These are phyloP conservation scores for Epistrophella euchroma DNA, from an alignment of 2,888 invertebrate genomes.

Conservation along the genomic window DNA sequence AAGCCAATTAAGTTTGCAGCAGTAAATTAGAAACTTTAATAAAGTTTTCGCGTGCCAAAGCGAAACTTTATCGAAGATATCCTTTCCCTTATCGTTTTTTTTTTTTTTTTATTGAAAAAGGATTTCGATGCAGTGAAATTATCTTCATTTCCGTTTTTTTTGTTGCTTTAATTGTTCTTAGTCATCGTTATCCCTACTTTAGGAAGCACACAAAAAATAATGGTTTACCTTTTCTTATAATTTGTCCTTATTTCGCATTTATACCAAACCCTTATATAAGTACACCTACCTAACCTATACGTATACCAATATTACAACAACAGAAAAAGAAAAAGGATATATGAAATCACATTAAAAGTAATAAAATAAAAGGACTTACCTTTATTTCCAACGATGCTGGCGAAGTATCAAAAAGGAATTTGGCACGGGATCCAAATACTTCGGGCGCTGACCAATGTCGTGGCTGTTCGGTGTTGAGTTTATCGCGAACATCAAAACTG, in stretches of 20 bases:
- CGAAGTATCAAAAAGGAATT: slow-evolving; percentile 91
- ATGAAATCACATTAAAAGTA: slow-evolving; percentile 32
- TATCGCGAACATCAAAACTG: slow-evolving; percentile 95
- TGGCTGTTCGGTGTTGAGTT: slow-evolving; percentile 89
- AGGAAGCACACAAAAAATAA: not conserved
- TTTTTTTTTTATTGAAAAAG: slow-evolving; percentile 8
- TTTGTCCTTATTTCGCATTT: slow-evolving; percentile 40
- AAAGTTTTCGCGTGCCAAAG: slow-evolving; percentile 82
- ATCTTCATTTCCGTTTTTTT: slow-evolving; percentile 5
- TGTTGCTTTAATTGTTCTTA: not conserved
- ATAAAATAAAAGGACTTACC: slow-evolving; percentile 78
- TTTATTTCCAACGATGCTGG: slow-evolving; percentile 92
- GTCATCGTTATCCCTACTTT: slow-evolving; percentile 12
- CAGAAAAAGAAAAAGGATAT: not conserved
- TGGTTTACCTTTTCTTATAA: slow-evolving; percentile 44
- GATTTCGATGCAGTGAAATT: slow-evolving; percentile 22
- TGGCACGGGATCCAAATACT: slow-evolving; percentile 93
- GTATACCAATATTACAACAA: slow-evolving; percentile 4
- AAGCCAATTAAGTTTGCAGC: slow-evolving; percentile 66
- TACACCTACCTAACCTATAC: no score
- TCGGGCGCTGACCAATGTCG: slow-evolving; percentile 93
- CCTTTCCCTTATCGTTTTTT: not conserved
- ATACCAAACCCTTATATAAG: not conserved
- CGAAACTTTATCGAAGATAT: slow-evolving; percentile 32
- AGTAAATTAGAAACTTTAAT: slow-evolving; percentile 77